Evolutionary conservation across 1,140 invertebrate genomes (phyloP), one percentile per base, ranked within the genome.

Genomic region (Bombus ignitus): DNA sequence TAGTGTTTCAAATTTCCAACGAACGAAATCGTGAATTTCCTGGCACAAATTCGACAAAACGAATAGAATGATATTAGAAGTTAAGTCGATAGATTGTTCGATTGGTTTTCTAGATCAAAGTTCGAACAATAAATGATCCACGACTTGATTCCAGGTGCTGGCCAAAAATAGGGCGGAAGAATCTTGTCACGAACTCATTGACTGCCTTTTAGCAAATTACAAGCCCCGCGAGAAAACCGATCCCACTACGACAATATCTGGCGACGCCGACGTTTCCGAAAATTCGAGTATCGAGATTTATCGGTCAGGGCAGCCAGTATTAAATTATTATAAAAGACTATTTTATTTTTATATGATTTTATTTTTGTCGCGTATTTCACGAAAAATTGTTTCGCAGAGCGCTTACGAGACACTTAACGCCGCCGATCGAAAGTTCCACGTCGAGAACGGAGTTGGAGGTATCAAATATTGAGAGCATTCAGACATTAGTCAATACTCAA

Each of bases 261-360:
- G 68, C 0, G 95, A 96, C 32, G 89, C 95, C 10, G 94, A 95
- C 70, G 92, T 93, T 66, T 95, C 95, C 0, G 95, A 96, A 88
- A 96, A 95, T 92, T 96, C 96, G 0, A 96, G 96, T 79, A 91
- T 96, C 8, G 96, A 96, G 91, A 96, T 96, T 80, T 96, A 96
- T 85, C 92, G 95, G 95, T 95, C 80, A 88, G 83, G 18, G 85
- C 37, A 70, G 22, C 68, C 25, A 39, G 70, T 44, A 44, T 44
- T 8, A 42, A 72, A 44, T 28, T 3, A n/a, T 2, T 32, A 5
- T 18, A 10, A 57, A 39, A 35, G 3, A 66, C 2, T 37, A 1
- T 42, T 10, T 25, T 22, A 44, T 42, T 57, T 1, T 77, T 42
- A 32, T 32, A 32, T 32, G 32, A 1, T 42, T 10, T 25, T 22